Conservation (phyloP, 2,888 invertebrate genomes). For the Busseola fusca region DNA sequence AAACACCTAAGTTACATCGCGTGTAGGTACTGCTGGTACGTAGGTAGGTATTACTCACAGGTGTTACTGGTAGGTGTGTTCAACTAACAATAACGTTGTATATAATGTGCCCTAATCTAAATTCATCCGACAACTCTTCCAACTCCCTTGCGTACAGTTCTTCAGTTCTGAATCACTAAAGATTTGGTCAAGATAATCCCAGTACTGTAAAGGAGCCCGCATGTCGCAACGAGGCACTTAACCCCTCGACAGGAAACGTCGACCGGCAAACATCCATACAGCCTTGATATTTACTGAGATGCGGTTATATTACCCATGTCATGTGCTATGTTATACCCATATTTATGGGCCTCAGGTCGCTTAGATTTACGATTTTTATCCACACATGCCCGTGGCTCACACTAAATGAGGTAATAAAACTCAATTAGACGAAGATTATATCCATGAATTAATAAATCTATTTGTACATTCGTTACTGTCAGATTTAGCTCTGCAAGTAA, state of each 20-base stretch:
- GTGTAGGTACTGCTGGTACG: too few relatives aligned
- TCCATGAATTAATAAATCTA: constrained; percentile 22
- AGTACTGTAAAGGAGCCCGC: neutral
- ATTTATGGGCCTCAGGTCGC: constrained; percentile 8
- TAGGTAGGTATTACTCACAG: too few relatives aligned
- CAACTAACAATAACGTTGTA: neutral
- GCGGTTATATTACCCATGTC: neutral
- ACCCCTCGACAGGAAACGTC: constrained; percentile 41
- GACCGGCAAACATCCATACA: constrained; percentile 6
- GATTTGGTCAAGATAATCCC: neutral
- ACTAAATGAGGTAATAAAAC: constrained; percentile 24
- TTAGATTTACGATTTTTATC: neutral
- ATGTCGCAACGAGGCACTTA: constrained; percentile 28
- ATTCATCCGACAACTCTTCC: neutral
- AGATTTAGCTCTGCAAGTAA: neutral
- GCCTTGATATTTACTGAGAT: constrained; percentile 47
- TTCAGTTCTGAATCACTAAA: too few relatives aligned
- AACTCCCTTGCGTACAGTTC: too few relatives aligned
- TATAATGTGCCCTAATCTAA: too few relatives aligned
- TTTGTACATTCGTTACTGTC: constrained; percentile 9
- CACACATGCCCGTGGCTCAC: neutral
- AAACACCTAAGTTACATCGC: neutral
- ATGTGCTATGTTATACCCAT: constrained; percentile 8
- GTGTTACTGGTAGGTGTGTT: neutral
- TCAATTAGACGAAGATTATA: constrained; percentile 25